Percentiles rank a stretch among this genome's conserved stretches.
Conservation (phyloP, 2,113 vertebrate species). For the Myocastor coypus region DNA sequence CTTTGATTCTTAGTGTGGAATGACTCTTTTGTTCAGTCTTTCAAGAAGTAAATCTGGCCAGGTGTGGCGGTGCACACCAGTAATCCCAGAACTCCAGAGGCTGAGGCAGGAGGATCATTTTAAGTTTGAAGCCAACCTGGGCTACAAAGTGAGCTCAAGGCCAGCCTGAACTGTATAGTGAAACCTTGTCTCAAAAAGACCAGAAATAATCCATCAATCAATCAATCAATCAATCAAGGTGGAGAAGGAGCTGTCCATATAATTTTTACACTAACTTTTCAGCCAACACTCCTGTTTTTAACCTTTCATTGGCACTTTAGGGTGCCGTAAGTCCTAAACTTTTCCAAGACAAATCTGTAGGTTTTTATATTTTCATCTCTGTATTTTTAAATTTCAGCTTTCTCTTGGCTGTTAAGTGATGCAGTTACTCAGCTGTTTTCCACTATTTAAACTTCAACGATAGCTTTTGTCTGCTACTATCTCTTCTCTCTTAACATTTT, state of each 20-base stretch:
- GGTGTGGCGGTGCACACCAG: no score
- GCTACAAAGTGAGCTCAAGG: no score
- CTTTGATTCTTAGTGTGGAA: background rate
- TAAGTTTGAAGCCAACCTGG: no score
- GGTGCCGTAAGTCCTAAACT: background rate
- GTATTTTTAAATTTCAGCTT: slow-evolving; percentile 35
- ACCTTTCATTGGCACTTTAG: background rate
- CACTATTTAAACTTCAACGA: slow-evolving; percentile 11
- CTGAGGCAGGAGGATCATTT: no score
- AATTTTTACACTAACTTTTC: background rate
- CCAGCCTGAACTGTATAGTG: no score
- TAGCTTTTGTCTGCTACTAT: background rate
- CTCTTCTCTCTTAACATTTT: background rate
- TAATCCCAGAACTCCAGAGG: no score
- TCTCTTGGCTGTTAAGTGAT: slow-evolving; percentile 43
- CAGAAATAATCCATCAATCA: no score
- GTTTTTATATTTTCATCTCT: slow-evolving; percentile 3
- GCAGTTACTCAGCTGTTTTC: slow-evolving; percentile 37
- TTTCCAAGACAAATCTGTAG: slow-evolving; percentile 35
- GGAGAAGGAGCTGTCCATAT: background rate
- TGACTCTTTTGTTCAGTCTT: background rate
- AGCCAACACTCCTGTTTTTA: background rate
- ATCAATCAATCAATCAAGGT: background rate
- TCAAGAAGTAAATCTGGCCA: background rate
- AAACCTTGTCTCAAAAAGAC: no score